Conservation (phyloP, 2,113 vertebrate genomes). For the Nycticryphes semicollaris region DNA sequence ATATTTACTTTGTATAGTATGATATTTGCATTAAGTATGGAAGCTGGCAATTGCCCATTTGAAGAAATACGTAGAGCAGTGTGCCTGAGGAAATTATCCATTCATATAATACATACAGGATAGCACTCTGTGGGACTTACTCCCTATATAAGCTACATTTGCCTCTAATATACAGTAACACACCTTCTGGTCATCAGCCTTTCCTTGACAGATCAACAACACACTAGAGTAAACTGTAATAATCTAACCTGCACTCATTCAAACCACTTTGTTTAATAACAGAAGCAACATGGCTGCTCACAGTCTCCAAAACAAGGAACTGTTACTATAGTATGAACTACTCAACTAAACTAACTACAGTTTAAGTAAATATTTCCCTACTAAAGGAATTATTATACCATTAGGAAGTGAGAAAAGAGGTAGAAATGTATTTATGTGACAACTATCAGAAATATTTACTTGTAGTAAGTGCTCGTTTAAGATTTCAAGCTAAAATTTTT, state of each 20-base stretch:
- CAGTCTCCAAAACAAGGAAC: not conserved
- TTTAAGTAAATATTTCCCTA: not conserved
- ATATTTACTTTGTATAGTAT: not conserved
- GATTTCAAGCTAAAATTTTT: not conserved
- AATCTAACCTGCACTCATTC: not conserved
- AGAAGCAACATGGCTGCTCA: not conserved
- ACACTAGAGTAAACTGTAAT: not conserved
- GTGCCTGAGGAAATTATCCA: not conserved
- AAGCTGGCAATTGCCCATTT: not conserved
- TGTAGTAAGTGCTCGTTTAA: not conserved
- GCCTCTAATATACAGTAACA: not conserved
- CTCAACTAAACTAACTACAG: not conserved
- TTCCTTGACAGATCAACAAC: not conserved
- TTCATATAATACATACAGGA: not conserved
- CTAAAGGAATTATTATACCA: not conserved
- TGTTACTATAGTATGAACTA: not conserved
- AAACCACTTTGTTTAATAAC: not conserved
- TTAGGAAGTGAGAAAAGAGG: not conserved
- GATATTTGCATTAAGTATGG: not conserved
- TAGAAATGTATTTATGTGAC: not conserved
- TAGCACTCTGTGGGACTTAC: not conserved
- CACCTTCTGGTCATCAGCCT: not conserved
- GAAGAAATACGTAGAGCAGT: fast-evolving
- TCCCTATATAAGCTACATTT: not conserved
- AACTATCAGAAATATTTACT: not conserved